Evolutionary conservation across 2,113 vertebrate species (phyloP), one percentile per base, ranked within the genome.

Genomic region (Phrynocephalus versicolor): DNA sequence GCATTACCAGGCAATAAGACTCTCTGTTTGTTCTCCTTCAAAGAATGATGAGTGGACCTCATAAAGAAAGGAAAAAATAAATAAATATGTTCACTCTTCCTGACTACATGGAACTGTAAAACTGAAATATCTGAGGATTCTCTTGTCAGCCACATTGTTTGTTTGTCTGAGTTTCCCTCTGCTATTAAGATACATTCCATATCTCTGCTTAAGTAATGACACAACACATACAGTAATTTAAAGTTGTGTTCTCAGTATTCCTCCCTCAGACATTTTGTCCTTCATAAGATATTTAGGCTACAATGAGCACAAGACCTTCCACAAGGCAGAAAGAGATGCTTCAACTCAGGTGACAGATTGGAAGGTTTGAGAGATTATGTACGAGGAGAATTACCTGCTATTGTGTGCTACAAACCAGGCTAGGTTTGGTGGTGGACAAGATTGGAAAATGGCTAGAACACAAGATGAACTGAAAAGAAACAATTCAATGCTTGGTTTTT

Each of bases 11-110:
- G 35, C 71, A 93, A 91, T 82, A 75, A 84, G 81, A 39, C 71
- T 89, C 85, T 82, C 37, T 89, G 83, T 84, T 90, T 89, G 81
- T 85, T 91, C 88, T 82, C 70, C 65, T 88, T 76, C 79, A 91
- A 60, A 88, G 86, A 91, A 90, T 86, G 45, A 72, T 19, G 93
- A n/a, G 15, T 76, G 85, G 81, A 69, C 79, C 21, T 92, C 71
- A 87, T 82, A 79, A 88, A 82, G 30, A 35, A 55, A 23, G 87
- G 89, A 82, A 2, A 51, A 25, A 72, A 16, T 13, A 30, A 14
- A 15, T n/a, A 27, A 90, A 87, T 85, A 88, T 72, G 82, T 84
- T 87, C 80, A 9, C 60, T 70, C 70, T 55, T 70, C 74, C 8
- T 23, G 8, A 12, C 78, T 58, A 21, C 85, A 92, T 82, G 90